These are phyloP conservation scores for Unio delphinus DNA, from an alignment of 2,888 invertebrate genomes.

Conservation along the genomic window DNA sequence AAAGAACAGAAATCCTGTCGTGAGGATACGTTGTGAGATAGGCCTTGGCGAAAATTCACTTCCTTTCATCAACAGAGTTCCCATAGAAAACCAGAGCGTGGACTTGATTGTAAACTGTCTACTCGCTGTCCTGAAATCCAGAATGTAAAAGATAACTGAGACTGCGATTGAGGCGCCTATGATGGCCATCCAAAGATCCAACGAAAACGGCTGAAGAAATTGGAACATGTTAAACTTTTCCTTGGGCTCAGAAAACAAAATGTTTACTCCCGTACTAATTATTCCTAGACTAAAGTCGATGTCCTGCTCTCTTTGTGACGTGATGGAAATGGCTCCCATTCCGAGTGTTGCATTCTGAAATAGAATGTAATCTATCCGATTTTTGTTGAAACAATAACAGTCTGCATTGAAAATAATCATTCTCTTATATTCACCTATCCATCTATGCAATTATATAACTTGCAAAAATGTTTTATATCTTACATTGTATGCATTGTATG, in stretches of 20 bases:
- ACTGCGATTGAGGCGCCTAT: conserved; percentile 51
- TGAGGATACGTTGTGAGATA: conserved; percentile 58
- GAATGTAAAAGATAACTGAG: conserved; percentile 47
- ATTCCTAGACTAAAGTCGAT: conserved; percentile 63
- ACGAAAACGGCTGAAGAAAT: conserved; percentile 59
- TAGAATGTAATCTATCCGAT: neutral
- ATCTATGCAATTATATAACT: neutral
- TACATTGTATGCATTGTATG: too few relatives aligned
- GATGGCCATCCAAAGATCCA: conserved; percentile 63
- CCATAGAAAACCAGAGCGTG: conserved; percentile 54
- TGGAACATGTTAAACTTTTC: conserved; percentile 58
- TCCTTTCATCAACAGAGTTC: conserved; percentile 59
- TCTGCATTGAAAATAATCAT: neutral
- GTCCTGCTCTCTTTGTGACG: conserved; percentile 52
- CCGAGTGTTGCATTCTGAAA: conserved; percentile 59
- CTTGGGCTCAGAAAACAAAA: conserved; percentile 54
- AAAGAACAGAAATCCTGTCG: conserved; percentile 62
- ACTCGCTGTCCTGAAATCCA: conserved; percentile 50
- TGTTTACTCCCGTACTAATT: conserved; percentile 58
- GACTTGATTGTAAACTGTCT: conserved; percentile 55
- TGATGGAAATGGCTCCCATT: conserved; percentile 63
- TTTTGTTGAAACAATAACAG: neutral
- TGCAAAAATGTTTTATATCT: too few relatives aligned
- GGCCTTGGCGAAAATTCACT: conserved; percentile 59
- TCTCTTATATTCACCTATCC: neutral